Conservation (phyloP, 2,113 vertebrate genomes). For the Psephotus haematonotus region DNA sequence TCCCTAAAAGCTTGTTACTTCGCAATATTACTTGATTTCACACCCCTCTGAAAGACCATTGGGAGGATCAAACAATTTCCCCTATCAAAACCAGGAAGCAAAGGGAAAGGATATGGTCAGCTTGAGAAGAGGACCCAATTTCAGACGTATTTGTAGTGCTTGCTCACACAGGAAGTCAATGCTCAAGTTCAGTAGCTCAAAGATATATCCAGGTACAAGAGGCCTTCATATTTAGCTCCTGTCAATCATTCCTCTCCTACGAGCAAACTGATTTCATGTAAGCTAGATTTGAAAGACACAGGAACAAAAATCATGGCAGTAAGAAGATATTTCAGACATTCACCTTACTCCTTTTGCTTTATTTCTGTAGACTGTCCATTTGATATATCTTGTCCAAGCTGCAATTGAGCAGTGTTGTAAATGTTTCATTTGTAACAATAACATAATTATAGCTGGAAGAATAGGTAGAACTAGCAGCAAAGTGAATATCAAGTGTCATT, state of each 20-base stretch:
- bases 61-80: neutral
- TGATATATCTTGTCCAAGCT: neutral
- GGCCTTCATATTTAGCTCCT: neutral
- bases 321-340: neutral
- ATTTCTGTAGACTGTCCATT: neutral
- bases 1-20: neutral
- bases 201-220: accelerated
- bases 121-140: neutral
- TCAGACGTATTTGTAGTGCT: neutral
- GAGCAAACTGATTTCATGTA: neutral
- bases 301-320: neutral
- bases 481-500: neutral
- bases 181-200: neutral
- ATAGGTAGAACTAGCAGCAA: neutral
- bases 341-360: neutral
- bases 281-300: neutral
- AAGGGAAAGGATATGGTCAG: neutral
- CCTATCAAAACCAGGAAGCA: neutral
- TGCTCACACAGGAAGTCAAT: neutral
- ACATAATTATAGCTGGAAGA: neutral
- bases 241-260: neutral
- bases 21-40: neutral
- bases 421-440: neutral
- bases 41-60: neutral
- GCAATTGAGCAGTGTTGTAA: neutral